phyloP scores from a whole-genome alignment of 2,797 vertebrate genomes.

The Liparis tanakae region DNA sequence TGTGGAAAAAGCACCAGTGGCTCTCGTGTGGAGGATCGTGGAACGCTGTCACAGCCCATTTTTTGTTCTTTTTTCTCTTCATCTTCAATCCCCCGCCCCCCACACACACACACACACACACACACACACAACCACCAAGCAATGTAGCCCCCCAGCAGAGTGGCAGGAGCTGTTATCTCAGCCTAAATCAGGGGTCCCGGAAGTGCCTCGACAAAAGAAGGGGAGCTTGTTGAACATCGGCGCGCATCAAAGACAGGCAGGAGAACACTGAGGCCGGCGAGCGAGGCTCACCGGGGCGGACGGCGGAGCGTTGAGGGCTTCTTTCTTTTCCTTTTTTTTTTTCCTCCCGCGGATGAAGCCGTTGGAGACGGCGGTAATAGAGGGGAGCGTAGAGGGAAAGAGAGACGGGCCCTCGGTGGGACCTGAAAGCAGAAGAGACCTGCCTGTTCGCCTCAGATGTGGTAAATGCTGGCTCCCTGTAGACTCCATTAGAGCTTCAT shows the following conservation, averaged over 20 bases:
- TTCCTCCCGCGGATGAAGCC: constrained; percentile 52
- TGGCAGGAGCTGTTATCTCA: constrained; percentile 48
- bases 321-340: constrained; percentile 8
- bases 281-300: constrained; percentile 43
- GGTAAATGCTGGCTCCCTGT: constrained; percentile 81
- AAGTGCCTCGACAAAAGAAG: constrained; percentile 67
- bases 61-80: constrained; percentile 10
- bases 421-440: constrained; percentile 67
- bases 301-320: constrained; percentile 34
- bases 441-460: constrained; percentile 79
- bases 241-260: constrained; percentile 73
- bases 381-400: constrained; percentile 44
- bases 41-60: constrained; percentile 33
- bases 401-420: constrained; percentile 53
- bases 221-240: constrained; percentile 74
- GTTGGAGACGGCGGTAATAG: constrained; percentile 60
- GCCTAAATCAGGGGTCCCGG: constrained; percentile 63
- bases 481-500: constrained; percentile 81
- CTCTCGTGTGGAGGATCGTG: constrained; percentile 29
- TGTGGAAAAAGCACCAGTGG: constrained; percentile 6
- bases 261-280: constrained; percentile 47
- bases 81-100: constrained; percentile 1
- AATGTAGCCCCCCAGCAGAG: constrained; percentile 24
- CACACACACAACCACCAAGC: constrained; percentile 10
- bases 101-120: too few species aligned